phyloP scores from a whole-genome alignment of 2,797 vertebrate species.

The Molossus molossus region DNA sequence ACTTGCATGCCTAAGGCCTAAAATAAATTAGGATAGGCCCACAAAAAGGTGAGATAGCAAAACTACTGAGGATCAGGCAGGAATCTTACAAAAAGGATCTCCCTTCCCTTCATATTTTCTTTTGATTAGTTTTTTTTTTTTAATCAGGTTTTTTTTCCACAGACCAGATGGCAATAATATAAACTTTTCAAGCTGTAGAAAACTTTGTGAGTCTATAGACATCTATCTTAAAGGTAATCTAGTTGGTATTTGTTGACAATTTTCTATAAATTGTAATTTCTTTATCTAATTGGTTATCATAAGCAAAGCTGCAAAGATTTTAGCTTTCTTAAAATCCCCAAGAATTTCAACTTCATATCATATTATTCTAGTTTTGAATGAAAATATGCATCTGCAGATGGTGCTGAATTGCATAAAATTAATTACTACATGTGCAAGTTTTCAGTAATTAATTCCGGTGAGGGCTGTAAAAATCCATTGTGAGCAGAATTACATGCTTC shows the following conservation, averaged over 20 bases:
- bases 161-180: neutral
- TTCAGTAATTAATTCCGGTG: conserved; percentile 90
- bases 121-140: conserved; percentile 54
- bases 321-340: conserved; percentile 84
- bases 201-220: neutral
- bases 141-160: conserved; percentile 19
- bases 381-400: conserved; percentile 89
- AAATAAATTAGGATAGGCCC: conserved; percentile 62
- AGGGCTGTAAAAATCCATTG: conserved; percentile 87
- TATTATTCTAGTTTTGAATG: conserved; percentile 87
- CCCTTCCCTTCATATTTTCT: neutral
- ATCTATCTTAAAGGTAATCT: neutral
- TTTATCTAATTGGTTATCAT: conserved; percentile 86
- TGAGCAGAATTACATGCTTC: conserved; percentile 87
- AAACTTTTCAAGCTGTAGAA: conserved; percentile 10
- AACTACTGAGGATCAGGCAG: conserved; percentile 60
- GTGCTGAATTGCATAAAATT: conserved; percentile 91
- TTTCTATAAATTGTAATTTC: conserved; percentile 85
- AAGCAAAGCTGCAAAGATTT: conserved; percentile 87
- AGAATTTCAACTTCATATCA: conserved; percentile 87
- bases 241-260: conserved; percentile 2
- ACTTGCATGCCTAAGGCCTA: neutral
- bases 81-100: neutral
- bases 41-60: conserved; percentile 12
- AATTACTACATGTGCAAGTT: conserved; percentile 90